Evolutionary conservation across 2,888 invertebrate species (phyloP), one percentile per base, ranked within the genome.

Genomic region (Autographa pulchrina): DNA sequence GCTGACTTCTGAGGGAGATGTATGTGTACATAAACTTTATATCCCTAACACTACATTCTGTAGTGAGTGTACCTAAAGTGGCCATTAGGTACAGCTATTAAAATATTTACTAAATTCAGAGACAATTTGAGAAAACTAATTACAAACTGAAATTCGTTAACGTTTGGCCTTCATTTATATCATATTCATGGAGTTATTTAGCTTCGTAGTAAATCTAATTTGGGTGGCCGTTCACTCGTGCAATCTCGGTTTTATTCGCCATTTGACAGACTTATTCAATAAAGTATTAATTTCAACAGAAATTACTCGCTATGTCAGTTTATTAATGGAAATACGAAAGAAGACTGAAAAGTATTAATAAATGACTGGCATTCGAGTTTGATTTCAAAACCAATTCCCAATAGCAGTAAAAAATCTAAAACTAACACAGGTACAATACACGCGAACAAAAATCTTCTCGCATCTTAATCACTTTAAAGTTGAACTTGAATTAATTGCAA

Each of bases 281-380:
- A 31, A 77, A 77, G 20, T 63, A 73, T 62, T 73, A 32, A 65
- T 66, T 62, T 43, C 32, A 18, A 31, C 31, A n/a, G 32, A 38
- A 69, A 65, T 74, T 54, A 13, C 54, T 25, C n/a, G 13, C 35
- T 66, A 64, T 64, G 62, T 31, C 35, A 54, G 13, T 11, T 25
- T 16, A 25, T 62, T 43, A 16, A 9, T 4, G 3, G 9, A 16
- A 48, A n/a, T 18, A 31, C 48, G 6, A 13, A 31, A 31, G 43
- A n/a, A n/a, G n/a, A 6, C 48, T 48, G 48, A 6, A n/a, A 48
- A 48, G n/a, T 48, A n/a, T 7, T 48, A 0, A 48, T 48, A 48
- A 48, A 48, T 43, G 1, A 43, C 16, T n/a, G 6, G n/a, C 5
- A 48, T 7, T n/a, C 8, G n/a, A 48, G 48, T 48, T n/a, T n/a